Base-by-base conservation (phyloP, 2,113 vertebrate species). In the Atherinomorus stipes region DNA sequence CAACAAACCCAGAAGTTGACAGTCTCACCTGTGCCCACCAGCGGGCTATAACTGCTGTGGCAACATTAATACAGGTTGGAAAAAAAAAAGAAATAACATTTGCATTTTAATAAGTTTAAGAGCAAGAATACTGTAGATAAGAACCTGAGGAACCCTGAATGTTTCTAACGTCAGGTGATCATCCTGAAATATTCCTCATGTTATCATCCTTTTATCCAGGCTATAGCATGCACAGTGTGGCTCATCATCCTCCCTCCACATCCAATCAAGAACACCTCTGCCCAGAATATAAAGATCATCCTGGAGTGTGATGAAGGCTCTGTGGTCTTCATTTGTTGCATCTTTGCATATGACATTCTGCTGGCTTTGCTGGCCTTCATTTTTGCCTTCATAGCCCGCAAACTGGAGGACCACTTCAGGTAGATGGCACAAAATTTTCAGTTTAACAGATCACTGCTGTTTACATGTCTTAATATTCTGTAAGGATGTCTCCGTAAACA, bases 221-320 rank as follows among this genome's bases (percentile, higher is more conserved):
- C 76, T 6, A 76, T 93, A 28, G 85, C 90, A 0, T 95, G 94
- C 70, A 87, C 88, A 0, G 93, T 94, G 64, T 96, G 94, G 92
- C 90, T 96, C 67, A 62, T 95, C 22, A 60, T 94, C 25, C 57
- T 90, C 1, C 94, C 95, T 4, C 95, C 95, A 0, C 80, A 85
- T 16, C 89, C 94, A 0, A 61, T 93, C 22, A 96, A 96, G 77
- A 96, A 96, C 91, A 95, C 92, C 11, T 94, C 94, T 1, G 84
- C 91, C 52, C 95, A 95, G 89, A 95, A 94, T 58, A 85, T 94
- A 37, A 96, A 94, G 88, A 95, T 96, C 61, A 95, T 96, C 76
- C 92, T 95, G 9, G 95, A 96, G 85, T 96, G 96, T 47, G 89
- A 94, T 16, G 89, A 92, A 78, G 95, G 93, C 23, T 96, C 94